phyloP scores from a whole-genome alignment of 2,797 vertebrate genomes.

The Tadarida brasiliensis region DNA sequence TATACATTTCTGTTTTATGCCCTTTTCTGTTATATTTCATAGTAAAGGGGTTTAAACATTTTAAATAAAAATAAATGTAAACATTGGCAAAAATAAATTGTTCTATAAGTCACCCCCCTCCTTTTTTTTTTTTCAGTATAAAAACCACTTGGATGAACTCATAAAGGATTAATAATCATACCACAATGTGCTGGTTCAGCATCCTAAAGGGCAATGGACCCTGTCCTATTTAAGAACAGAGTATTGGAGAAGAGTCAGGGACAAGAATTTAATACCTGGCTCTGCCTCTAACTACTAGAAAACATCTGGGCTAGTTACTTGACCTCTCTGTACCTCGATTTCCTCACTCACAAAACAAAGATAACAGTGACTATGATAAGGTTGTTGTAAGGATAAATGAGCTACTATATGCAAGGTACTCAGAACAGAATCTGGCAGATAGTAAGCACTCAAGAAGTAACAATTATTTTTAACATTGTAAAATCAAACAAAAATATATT shows the following conservation, averaged over 20 bases:
- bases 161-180: constrained; percentile 1
- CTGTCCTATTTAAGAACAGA: not conserved
- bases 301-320: not conserved
- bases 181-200: not conserved
- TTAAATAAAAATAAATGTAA: constrained; percentile 44
- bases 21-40: not conserved
- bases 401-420: not conserved
- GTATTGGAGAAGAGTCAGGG: not conserved
- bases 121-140: not conserved
- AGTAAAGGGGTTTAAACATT: not conserved
- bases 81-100: not conserved
- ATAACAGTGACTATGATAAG: not conserved
- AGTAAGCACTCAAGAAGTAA: not conserved
- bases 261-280: not conserved
- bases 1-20: not conserved
- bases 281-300: not conserved
- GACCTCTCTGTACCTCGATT: not conserved
- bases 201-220: not conserved
- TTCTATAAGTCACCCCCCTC: not conserved
- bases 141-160: not conserved
- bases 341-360: not conserved
- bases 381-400: not conserved
- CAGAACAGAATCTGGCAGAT: not conserved
- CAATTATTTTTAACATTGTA: not conserved
- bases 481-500: constrained; percentile 28